phyloP scores from a whole-genome alignment of 2,797 vertebrate species.

The Holocentrus rufus region DNA sequence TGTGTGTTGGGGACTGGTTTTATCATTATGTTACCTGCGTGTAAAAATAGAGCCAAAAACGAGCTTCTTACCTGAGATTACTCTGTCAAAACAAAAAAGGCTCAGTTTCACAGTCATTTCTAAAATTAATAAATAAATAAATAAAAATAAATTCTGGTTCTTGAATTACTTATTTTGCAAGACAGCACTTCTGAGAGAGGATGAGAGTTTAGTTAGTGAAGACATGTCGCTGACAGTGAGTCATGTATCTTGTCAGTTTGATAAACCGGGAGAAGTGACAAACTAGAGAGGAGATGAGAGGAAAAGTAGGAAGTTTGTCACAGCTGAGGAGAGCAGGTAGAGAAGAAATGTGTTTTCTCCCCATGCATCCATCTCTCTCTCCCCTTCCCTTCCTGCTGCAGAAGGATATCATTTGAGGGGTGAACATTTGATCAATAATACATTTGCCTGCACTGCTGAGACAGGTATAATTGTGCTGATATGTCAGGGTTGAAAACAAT shows the following conservation, averaged over 20 bases:
- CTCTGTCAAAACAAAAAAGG: too few relatives aligned
- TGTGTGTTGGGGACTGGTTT: neutral
- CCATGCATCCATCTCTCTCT: constrained; percentile 37
- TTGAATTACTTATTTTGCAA: constrained; percentile 33
- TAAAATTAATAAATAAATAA: too few relatives aligned
- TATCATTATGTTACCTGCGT: too few relatives aligned
- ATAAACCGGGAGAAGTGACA: constrained; percentile 45
- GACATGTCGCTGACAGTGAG: constrained; percentile 16
- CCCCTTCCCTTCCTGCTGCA: constrained; percentile 30
- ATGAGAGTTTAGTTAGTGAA: constrained; percentile 31
- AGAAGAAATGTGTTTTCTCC: constrained; percentile 36
- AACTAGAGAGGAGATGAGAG: constrained; percentile 31
- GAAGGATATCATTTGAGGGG: constrained; percentile 66
- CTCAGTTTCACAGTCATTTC: too few relatives aligned
- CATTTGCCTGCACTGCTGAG: constrained; percentile 76
- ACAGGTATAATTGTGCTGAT: constrained; percentile 75
- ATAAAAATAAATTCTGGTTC: constrained; percentile 1
- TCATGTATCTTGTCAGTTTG: constrained; percentile 41
- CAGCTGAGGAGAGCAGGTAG: constrained; percentile 26
- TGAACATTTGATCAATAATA: constrained; percentile 77
- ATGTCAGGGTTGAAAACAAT: constrained; percentile 76
- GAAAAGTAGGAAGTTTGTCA: constrained; percentile 32
- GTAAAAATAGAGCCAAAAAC: too few relatives aligned
- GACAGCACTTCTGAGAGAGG: constrained; percentile 19
- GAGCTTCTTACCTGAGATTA: neutral